phyloP scores from a whole-genome alignment of 2,888 invertebrate species.

The Mactromeris polynyma region DNA sequence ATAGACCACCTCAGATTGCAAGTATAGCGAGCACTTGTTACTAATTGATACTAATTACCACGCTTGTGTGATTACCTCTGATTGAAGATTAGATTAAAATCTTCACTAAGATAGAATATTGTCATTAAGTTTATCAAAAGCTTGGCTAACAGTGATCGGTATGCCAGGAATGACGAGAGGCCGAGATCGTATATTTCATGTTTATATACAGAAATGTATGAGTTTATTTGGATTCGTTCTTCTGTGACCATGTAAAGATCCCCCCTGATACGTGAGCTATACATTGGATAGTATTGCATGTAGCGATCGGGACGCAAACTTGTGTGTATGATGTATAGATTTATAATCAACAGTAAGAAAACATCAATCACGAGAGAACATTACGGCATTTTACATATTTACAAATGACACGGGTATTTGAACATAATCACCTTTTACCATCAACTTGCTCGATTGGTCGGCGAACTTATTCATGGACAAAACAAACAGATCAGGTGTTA shows the following conservation, averaged over 20 bases:
- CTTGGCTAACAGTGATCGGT: constrained; percentile 3
- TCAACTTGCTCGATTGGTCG: not conserved
- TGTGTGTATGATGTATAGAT: not conserved
- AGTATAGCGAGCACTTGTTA: constrained; percentile 9
- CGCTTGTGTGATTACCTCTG: constrained; percentile 11
- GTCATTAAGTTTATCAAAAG: not conserved
- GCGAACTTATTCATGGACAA: not conserved
- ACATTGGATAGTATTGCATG: not conserved
- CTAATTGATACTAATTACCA: constrained; percentile 21
- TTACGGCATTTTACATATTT: not conserved
- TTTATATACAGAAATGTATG: not conserved
- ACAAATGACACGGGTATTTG: not conserved
- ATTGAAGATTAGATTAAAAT: constrained; percentile 24
- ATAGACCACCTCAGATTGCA: constrained; percentile 5
- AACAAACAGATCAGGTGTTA: not conserved
- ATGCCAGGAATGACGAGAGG: not conserved
- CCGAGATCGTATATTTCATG: not conserved
- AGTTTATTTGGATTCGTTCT: not conserved
- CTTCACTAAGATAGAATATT: not conserved
- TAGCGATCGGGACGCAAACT: not conserved
- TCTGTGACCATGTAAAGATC: constrained; percentile 6
- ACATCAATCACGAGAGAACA: not conserved
- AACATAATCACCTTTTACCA: not conserved
- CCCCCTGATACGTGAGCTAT: not conserved
- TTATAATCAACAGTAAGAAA: not conserved